phyloP scores from a whole-genome alignment of 2,888 invertebrate species.

The Eupsilia transversa region DNA sequence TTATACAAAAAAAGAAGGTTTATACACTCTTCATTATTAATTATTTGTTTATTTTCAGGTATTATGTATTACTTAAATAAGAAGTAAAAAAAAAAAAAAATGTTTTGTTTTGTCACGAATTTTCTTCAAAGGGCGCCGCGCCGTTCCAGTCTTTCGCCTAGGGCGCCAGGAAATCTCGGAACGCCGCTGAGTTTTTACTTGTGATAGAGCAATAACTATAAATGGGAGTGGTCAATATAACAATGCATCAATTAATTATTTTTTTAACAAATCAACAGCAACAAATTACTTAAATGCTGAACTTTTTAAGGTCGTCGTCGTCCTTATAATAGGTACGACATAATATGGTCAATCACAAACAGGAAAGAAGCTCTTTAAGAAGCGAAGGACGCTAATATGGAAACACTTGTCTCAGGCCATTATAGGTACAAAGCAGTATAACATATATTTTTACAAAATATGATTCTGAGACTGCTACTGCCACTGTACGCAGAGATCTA shows the following conservation, averaged over 20 bases:
- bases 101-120: too few relatives aligned
- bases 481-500: slow-evolving; percentile 26
- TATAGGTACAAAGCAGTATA: not conserved
- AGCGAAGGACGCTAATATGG: not conserved
- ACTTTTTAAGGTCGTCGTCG: slow-evolving; percentile 6
- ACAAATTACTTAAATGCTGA: not conserved
- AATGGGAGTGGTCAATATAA: not conserved
- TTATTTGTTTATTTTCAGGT: too few relatives aligned
- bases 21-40: too few relatives aligned
- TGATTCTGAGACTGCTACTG: slow-evolving; percentile 14
- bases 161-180: too few relatives aligned
- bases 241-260: slow-evolving; percentile 18
- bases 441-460: slow-evolving; percentile 26
- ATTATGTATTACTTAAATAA: too few relatives aligned
- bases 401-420: not conserved
- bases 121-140: too few relatives aligned
- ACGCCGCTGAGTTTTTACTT: too few relatives aligned
- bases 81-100: too few relatives aligned
- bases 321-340: too few relatives aligned
- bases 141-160: too few relatives aligned
- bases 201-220: slow-evolving; percentile 31
- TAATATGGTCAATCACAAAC: not conserved
- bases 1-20: too few relatives aligned
- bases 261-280: too few relatives aligned
- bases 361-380: not conserved